Base-by-base conservation (phyloP, 2,797 vertebrate species). In the Pseudotriccus pelzelni region DNA sequence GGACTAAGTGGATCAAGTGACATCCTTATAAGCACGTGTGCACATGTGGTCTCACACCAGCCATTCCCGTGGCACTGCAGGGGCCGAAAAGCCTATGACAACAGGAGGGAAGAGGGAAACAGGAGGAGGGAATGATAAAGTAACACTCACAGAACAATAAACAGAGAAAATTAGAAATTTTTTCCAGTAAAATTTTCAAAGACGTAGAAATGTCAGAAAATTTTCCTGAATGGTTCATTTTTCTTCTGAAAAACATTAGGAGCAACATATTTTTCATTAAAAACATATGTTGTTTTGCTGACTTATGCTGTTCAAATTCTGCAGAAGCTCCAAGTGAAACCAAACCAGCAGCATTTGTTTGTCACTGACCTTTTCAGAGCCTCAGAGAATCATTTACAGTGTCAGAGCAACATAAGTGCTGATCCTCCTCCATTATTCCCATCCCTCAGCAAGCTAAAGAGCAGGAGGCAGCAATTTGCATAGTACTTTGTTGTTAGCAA, bases 261-360 rank as follows among this genome's bases (percentile, higher is more conserved):
- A 82, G 22, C 21, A 87, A 87, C 44, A 28, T 23, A 58, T 76
- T 87, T 93, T 94, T 90, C 36, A 73, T 81, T 2, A 75, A 83
- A 90, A 93, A 84, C 63, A 59, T 47, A 17, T 44, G 34, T 58
- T 37, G 75, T 88, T 80, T 86, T 82, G 43, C 70, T 53, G 6
- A 50, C 30, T 86, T 88, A 69, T 1, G 1, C 15, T 43, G 8
- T 58, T 81, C 36, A 50, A 75, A 94, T 95, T 92, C 50, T 89
- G 58, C 58, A 88, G 64, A 90, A 94, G 12, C 14, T 89, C 90
- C 63, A 72, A 59, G 14, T 72, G 37, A 93, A 92, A 79, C 59
- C 28, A 93, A 87, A 67, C 12, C 41, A 85, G 39, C 63, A 78
- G n/a, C 34, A 50, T 77, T 68, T 73, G 30, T 92, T 93, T 86